Conservation (phyloP, 1,140 invertebrate genomes). For the Acyrthosiphon pisum region DNA sequence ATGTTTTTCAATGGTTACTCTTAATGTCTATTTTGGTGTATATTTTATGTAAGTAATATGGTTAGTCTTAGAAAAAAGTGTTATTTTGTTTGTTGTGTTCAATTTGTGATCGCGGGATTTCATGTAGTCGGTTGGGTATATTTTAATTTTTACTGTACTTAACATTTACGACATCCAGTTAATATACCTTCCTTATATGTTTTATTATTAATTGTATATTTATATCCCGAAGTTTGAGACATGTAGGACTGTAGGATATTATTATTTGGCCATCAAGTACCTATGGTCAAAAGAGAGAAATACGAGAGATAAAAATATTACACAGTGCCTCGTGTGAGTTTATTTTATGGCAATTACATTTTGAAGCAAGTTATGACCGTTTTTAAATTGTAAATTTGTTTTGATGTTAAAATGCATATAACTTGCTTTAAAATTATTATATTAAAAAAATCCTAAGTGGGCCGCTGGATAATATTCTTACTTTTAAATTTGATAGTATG, state of each 20-base stretch:
- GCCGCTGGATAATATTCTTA: too few relatives aligned
- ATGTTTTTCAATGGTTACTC: background rate
- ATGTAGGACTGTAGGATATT: background rate
- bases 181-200: background rate
- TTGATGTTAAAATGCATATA: background rate
- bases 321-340: background rate
- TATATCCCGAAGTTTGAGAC: too few relatives aligned
- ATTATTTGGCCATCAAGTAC: background rate
- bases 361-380: background rate
- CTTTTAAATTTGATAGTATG: too few relatives aligned
- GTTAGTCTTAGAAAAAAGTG: background rate
- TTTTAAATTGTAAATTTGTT: background rate
- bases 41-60: background rate
- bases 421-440: background rate
- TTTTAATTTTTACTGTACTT: background rate
- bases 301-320: background rate
- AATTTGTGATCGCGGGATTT: background rate
- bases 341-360: background rate
- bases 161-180: background rate
- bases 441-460: background rate
- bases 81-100: background rate
- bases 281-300: background rate
- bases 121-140: background rate
- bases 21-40: too few relatives aligned
- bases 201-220: background rate